Evolutionary conservation across 2,888 invertebrate species (phyloP).

Genomic region (Morpho deidamia): DNA sequence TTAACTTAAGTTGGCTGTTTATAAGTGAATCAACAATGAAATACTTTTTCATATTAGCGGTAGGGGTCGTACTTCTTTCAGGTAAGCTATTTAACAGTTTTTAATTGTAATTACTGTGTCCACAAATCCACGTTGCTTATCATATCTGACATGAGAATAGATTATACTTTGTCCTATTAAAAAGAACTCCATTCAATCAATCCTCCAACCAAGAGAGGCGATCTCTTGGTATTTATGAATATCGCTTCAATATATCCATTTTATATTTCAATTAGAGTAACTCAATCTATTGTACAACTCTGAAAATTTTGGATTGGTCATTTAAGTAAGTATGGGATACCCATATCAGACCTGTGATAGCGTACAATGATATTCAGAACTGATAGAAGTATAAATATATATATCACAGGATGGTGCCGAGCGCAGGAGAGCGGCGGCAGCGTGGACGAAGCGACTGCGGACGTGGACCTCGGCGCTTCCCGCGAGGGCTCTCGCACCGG

Average conservation of each 20-base stretch:
- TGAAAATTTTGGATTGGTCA: too few relatives aligned
- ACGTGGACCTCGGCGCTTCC: constrained; percentile 89
- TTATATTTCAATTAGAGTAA: too few relatives aligned
- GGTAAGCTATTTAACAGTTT: constrained; percentile 40
- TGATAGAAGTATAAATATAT: too few relatives aligned
- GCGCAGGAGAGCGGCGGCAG: constrained; percentile 67
- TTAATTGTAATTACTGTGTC: background rate
- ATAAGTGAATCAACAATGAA: constrained; percentile 42
- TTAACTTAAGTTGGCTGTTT: background rate
- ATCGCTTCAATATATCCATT: too few relatives aligned
- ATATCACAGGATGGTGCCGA: constrained; percentile 53
- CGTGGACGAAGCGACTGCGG: constrained; percentile 78
- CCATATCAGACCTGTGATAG: too few relatives aligned
- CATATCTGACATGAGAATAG: background rate
- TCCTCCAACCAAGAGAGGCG: too few relatives aligned
- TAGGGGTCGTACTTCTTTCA: constrained; percentile 57
- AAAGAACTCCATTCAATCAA: too few relatives aligned
- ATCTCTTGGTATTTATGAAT: too few relatives aligned
- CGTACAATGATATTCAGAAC: too few relatives aligned
- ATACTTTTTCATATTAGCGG: constrained; percentile 50
- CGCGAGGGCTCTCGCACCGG: constrained; percentile 94
- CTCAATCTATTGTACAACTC: too few relatives aligned
- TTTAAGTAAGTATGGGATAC: too few relatives aligned
- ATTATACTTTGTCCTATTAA: too few relatives aligned
- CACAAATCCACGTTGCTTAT: background rate